These are phyloP conservation scores for Brachyhypopomus occidentalis DNA, from an alignment of 2,113 vertebrate species.

Conservation along the genomic window DNA sequence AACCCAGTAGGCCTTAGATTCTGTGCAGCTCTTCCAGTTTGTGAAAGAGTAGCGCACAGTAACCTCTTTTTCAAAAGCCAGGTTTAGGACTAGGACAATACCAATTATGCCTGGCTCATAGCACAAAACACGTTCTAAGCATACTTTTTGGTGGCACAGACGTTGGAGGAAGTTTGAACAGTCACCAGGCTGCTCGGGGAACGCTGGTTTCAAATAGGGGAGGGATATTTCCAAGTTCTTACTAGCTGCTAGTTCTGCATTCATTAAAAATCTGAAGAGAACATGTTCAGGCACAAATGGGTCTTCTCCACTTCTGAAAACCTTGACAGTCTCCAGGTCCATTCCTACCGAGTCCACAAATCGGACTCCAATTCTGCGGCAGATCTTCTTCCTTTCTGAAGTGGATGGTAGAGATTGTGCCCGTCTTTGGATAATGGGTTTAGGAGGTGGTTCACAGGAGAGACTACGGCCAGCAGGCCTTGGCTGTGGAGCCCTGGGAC, in stretches of 20 bases:
- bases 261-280: conserved; percentile 84
- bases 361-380: conserved; percentile 77
- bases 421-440: conserved; percentile 83
- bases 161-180: conserved; percentile 76
- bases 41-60: conserved; percentile 87
- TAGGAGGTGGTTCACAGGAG: conserved; percentile 80
- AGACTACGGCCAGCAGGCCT: conserved; percentile 45
- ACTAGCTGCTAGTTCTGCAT: conserved; percentile 83
- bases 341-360: conserved; percentile 93
- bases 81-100: conserved; percentile 84
- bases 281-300: conserved; percentile 90
- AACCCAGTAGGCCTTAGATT: conserved; percentile 82
- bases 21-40: conserved; percentile 81
- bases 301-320: conserved; percentile 85
- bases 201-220: conserved; percentile 86
- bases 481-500: conserved; percentile 46
- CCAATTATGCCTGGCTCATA: conserved; percentile 87
- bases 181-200: conserved; percentile 82
- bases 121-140: conserved; percentile 86
- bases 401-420: conserved; percentile 84
- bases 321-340: conserved; percentile 86
- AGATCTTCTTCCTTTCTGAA: conserved; percentile 70
- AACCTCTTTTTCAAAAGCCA: conserved; percentile 90
- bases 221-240: conserved; percentile 82
- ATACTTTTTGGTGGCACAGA: conserved; percentile 82